Percentiles rank a stretch among this genome's conserved stretches.
Conservation (phyloP, 1,140 invertebrate species). For the Drepana arcuata region DNA sequence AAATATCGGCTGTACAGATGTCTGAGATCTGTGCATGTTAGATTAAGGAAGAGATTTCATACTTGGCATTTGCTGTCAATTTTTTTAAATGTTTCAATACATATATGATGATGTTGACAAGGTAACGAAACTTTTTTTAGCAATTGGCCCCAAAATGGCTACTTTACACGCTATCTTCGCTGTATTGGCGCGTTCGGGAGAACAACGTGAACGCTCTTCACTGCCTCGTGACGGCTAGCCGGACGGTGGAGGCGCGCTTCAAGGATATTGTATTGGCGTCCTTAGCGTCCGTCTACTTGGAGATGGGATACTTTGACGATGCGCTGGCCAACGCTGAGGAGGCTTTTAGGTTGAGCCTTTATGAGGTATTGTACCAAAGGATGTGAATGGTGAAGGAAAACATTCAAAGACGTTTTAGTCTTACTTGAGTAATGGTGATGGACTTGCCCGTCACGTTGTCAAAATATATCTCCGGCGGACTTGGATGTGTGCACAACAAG, state of each 20-base stretch:
- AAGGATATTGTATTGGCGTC: conserved; percentile 77
- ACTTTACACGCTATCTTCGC: conserved; percentile 75
- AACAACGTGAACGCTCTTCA: conserved; percentile 76
- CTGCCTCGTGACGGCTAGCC: conserved; percentile 75
- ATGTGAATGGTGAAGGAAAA: too few species aligned
- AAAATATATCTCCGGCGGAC: too few species aligned
- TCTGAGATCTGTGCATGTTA: too few species aligned
- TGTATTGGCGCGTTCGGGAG: conserved; percentile 78
- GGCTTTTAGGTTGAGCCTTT: conserved; percentile 73
- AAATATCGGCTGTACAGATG: too few species aligned
- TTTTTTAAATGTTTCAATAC: too few species aligned
- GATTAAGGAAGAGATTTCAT: too few species aligned
- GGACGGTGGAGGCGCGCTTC: conserved; percentile 53
- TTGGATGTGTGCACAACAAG: too few species aligned
- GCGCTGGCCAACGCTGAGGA: conserved; percentile 72
- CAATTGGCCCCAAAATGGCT: conserved; percentile 79
- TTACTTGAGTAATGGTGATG: too few species aligned
- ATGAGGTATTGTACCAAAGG: too few species aligned
- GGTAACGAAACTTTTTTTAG: conserved; percentile 16
- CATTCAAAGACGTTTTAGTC: too few species aligned
- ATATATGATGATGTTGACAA: too few species aligned
- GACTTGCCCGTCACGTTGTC: too few species aligned
- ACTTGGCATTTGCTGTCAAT: conserved; percentile 2
- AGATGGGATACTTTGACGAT: conserved; percentile 77
- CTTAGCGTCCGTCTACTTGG: conserved; percentile 75